Base-by-base conservation (phyloP, 2,888 invertebrate species). In the Brachylomia viminalis region DNA sequence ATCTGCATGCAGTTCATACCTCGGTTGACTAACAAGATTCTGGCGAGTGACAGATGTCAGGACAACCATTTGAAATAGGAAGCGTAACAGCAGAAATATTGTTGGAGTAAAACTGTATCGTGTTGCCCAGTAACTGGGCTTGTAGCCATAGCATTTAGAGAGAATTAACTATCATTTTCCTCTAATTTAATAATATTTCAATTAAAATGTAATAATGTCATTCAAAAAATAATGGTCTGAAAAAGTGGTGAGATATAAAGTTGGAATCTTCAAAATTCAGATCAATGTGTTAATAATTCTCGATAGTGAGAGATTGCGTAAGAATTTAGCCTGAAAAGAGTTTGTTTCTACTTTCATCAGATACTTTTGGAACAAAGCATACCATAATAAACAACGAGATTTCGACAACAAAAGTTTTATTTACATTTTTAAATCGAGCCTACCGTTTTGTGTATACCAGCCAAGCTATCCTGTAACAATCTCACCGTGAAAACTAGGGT, bases 21-120 rank as follows among this genome's bases (percentile, higher is more conserved):
- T 30, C 4, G 13, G n/a, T n/a, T 23, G 42, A 54, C 66, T 77
- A 62, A 77, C 45, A 52, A 77, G 68, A 17, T 23, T n/a, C 59
- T 61, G 68, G 77, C 27, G n/a, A 78, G 17, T 76, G 77, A 59
- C 77, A 78, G 38, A 42, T 64, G 77, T 71, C 71, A 71, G n/a
- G 5, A 38, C 47, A 77, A 30, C 33, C 33, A 27, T 61, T 59
- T 68, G 61, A 10, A 62, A 3, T 42, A 42, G 30, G 38, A 54
- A 77, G 17, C 59, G 62, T 49, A 30, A n/a, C 4, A 52, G 45
- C 33, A 23, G 52, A 38, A 61, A 77, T 70, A 45, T 77, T 47
- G 15, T 38, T 20, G 56, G 17, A 7, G 27, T 8, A 27, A 54
- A 27, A 56, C 27, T n/a, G n/a, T 54, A 54, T 27, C 11, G 13